Conservation (phyloP, 2,113 vertebrate genomes). For the Guaruba guarouba region DNA sequence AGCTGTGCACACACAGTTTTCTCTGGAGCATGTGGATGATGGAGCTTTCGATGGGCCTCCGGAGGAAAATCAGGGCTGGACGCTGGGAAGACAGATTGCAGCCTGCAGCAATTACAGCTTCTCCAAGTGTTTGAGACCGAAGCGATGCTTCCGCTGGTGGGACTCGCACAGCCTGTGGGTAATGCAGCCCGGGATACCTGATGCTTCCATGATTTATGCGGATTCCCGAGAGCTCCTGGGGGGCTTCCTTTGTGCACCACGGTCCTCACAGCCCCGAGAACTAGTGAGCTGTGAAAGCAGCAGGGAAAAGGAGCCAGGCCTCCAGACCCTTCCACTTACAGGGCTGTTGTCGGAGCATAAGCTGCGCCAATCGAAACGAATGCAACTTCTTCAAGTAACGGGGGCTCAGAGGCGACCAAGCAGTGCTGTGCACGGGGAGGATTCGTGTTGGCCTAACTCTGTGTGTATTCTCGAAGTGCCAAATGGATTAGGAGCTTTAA, state of each 20-base stretch:
- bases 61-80: not conserved
- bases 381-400: not conserved
- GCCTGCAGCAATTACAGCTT: not conserved
- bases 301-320: not conserved
- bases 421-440: fast-evolving
- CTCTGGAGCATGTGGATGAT: not conserved
- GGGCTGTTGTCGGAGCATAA: not conserved
- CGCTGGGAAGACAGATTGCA: not conserved
- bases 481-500: conserved; percentile 23
- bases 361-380: not conserved
- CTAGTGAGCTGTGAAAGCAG: not conserved
- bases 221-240: not conserved
- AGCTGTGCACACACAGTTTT: not conserved
- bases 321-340: not conserved
- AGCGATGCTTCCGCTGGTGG: not conserved
- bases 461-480: not conserved
- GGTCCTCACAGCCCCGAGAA: not conserved
- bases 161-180: not conserved
- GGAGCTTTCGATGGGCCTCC: not conserved
- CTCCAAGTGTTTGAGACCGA: not conserved
- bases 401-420: not conserved
- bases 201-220: not conserved
- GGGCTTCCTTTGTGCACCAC: not conserved
- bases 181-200: not conserved
- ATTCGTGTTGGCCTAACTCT: not conserved